A percentile compares a stretch with the other conserved stretches of the same genome.
Conservation (phyloP, 1,140 invertebrate species). For the Drosophila seguyi region DNA sequence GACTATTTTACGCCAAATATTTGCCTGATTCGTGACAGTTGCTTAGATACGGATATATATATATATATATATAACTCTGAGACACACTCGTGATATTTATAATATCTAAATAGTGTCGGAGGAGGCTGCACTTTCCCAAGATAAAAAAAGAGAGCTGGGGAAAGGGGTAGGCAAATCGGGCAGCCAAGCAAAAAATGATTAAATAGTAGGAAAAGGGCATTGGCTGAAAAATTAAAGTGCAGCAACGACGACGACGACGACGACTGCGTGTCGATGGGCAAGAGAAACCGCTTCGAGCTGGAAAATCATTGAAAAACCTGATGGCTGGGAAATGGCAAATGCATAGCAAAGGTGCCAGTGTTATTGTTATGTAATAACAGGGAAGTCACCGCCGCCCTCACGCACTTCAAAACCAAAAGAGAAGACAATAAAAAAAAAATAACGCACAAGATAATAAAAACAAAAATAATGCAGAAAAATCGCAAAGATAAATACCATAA, state of each 20-base stretch:
- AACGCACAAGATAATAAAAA: neutral
- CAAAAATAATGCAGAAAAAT: slow-evolving; percentile 11
- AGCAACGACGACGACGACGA: neutral
- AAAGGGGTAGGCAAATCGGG: neutral
- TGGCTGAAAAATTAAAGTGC: slow-evolving; percentile 12
- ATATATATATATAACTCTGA: neutral
- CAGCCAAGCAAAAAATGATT: slow-evolving; percentile 4
- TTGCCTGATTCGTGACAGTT: neutral
- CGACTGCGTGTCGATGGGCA: slow-evolving; percentile 14
- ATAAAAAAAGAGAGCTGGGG: neutral
- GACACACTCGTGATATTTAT: slow-evolving; percentile 3
- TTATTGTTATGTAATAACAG: slow-evolving; percentile 44
- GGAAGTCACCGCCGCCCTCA: slow-evolving; percentile 45
- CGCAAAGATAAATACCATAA: slow-evolving; percentile 12
- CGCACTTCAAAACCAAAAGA: slow-evolving; percentile 20
- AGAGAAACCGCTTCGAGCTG: slow-evolving; percentile 16
- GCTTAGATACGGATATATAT: neutral
- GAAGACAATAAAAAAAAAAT: neutral
- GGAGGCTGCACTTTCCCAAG: slow-evolving; percentile 1
- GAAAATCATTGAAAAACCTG: slow-evolving; percentile 14
- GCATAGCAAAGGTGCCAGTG: slow-evolving; percentile 24
- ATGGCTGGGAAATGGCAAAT: slow-evolving; percentile 20
- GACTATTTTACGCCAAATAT: neutral
- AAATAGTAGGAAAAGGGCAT: slow-evolving; percentile 6
- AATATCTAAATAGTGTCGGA: neutral